phyloP scores from a whole-genome alignment of 2,113 vertebrate genomes.

The Pelobates fuscus region DNA sequence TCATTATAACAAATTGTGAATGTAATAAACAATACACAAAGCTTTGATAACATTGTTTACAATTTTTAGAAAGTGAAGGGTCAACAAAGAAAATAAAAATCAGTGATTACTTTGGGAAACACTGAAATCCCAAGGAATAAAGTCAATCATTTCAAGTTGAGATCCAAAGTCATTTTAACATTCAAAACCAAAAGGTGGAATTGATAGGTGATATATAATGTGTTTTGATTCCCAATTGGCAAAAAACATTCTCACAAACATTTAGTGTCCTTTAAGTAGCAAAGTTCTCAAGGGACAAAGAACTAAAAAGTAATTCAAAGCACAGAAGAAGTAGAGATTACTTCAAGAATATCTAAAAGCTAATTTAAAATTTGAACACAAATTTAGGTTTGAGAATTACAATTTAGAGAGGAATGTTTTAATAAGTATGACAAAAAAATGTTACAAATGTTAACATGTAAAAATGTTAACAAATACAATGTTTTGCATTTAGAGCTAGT shows the following conservation, averaged over 20 bases:
- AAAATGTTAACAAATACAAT: too few species aligned
- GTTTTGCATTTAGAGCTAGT: too few species aligned
- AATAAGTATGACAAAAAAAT: too few species aligned
- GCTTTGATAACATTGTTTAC: too few species aligned
- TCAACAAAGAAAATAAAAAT: slow-evolving; percentile 17
- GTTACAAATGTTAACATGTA: too few species aligned
- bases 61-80: neutral
- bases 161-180: slow-evolving; percentile 8
- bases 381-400: too few species aligned
- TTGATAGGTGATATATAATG: slow-evolving; percentile 2
- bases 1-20: too few species aligned
- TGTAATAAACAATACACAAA: too few species aligned
- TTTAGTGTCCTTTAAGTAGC: neutral
- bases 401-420: too few species aligned
- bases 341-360: neutral
- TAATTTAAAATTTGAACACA: neutral
- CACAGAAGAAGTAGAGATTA: neutral
- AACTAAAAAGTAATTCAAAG: slow-evolving; percentile 12
- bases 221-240: neutral
- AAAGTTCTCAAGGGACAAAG: neutral
- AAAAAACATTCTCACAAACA: slow-evolving; percentile 14
- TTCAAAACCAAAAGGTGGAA: slow-evolving; percentile 21
- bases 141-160: slow-evolving; percentile 3
- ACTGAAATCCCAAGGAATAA: slow-evolving; percentile 14
- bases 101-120: slow-evolving; percentile 7